Evolutionary conservation across 2,797 vertebrate species (phyloP), one percentile per base, ranked within the genome.

Genomic region (Spheniscus humboldti): DNA sequence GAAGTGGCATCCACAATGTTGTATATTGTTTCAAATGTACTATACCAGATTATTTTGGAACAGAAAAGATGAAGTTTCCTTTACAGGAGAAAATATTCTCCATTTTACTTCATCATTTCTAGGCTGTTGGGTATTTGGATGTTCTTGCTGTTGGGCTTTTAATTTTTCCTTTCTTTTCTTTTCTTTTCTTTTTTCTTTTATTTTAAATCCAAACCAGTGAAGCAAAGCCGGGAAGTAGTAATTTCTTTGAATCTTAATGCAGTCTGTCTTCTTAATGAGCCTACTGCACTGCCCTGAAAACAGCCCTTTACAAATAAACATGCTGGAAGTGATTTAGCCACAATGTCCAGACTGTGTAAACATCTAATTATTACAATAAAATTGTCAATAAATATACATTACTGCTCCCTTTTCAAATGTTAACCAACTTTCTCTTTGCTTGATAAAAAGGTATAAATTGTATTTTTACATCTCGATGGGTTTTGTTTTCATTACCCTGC

Each of bases 351-450:
- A 97, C 97, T 98, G 96, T 98, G 98, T 98, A 98, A 98, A 98
- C 97, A 98, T 97, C 97, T 98, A 97, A 98, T 98, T 98, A 98
- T 98, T 98, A 98, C 97, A 97, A 97, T 98, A 98, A 98, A 98
- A 97, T 98, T 97, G 97, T 98, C 98, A 98, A 98, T 98, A 98
- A 98, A 98, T 98, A 97, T 97, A 97, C 97, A 97, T 98, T 98
- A 98, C 96, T 94, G 96, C 97, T 98, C 97, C 97, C 97, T 97
- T 97, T 97, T 97, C 97, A 97, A 98, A 98, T 53, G n/a, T 98
- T 98, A 97, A 97, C 96, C 97, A 98, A 98, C 97, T 98, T 98
- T 97, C 94, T 95, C 94, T 97, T 96, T 88, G 89, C 96, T 97
- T 97, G 97, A 97, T 98, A 98, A 98, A 98, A 98, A 96, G 89